phyloP scores from a whole-genome alignment of 2,113 vertebrate genomes.

The Mola mola region DNA sequence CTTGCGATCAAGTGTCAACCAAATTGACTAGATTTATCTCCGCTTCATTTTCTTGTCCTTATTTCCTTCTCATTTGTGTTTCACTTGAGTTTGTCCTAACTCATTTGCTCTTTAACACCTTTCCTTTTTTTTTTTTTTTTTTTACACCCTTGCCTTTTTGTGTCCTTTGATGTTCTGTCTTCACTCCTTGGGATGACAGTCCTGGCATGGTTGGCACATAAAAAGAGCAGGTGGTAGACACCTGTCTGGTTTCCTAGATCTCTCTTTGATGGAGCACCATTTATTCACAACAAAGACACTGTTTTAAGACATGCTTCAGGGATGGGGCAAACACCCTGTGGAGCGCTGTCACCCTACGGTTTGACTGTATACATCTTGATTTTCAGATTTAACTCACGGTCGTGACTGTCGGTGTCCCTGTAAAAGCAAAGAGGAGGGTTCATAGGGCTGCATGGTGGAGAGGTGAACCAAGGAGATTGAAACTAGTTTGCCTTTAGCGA shows the following conservation, averaged over 20 bases:
- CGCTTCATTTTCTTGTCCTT: background rate
- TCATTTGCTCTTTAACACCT: slow-evolving; percentile 3
- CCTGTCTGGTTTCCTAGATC: slow-evolving; percentile 42
- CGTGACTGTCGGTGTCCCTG: too few species aligned
- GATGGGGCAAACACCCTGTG: background rate
- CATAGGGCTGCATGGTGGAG: background rate
- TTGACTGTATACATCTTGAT: too few species aligned
- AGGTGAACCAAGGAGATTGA: background rate
- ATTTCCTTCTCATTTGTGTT: background rate
- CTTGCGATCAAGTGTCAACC: too few species aligned
- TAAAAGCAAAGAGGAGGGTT: background rate
- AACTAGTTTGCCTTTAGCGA: background rate
- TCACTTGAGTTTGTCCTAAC: background rate
- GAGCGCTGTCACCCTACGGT: slow-evolving; percentile 27
- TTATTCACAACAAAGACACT: slow-evolving; percentile 47
- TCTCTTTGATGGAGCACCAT: slow-evolving; percentile 52
- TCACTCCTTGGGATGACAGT: slow-evolving; percentile 20
- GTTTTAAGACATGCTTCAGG: slow-evolving; percentile 42
- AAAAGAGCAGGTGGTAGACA: slow-evolving; percentile 44
- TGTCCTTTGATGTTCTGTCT: slow-evolving; percentile 6
- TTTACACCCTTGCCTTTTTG: background rate
- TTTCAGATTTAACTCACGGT: too few species aligned
- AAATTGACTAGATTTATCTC: too few species aligned
- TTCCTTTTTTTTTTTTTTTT: background rate
- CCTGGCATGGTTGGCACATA: slow-evolving; percentile 31